A percentile compares a stretch with the other conserved stretches of the same genome.
Conservation (phyloP, 2,797 vertebrate genomes). For the Melanogrammus aeglefinus region DNA sequence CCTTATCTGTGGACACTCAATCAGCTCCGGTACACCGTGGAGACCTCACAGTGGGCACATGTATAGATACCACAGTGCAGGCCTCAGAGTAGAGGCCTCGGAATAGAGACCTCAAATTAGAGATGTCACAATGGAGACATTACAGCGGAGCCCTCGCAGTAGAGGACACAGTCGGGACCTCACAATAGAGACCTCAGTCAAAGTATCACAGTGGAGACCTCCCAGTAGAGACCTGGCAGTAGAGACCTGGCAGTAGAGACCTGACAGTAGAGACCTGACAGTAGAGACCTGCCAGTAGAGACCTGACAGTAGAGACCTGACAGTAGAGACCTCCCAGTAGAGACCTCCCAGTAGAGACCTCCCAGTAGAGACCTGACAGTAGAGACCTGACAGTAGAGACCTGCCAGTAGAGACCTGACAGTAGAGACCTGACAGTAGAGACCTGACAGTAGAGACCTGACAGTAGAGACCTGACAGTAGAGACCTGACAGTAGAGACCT, state of each 20-base stretch:
- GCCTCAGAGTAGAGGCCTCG: no score
- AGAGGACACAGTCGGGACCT: no score
- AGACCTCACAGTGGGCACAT: no score
- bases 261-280: not conserved
- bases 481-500: no score
- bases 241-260: not conserved
- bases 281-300: not conserved
- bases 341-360: not conserved
- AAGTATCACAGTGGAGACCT: not conserved
- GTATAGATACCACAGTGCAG: no score
- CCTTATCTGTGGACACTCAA: conserved; percentile 2
- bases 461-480: no score
- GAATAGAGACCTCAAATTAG: no score
- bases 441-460: no score
- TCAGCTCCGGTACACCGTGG: not conserved
- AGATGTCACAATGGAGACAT: not conserved
- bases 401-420: no score
- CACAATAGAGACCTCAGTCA: not conserved
- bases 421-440: no score
- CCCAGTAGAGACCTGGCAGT: not conserved
- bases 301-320: not conserved
- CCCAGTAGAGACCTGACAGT: not conserved
- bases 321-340: not conserved
- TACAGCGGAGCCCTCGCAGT: not conserved
- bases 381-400: not conserved